Conservation (phyloP, 2,888 invertebrate species). For the Drosophila quinaria region DNA sequence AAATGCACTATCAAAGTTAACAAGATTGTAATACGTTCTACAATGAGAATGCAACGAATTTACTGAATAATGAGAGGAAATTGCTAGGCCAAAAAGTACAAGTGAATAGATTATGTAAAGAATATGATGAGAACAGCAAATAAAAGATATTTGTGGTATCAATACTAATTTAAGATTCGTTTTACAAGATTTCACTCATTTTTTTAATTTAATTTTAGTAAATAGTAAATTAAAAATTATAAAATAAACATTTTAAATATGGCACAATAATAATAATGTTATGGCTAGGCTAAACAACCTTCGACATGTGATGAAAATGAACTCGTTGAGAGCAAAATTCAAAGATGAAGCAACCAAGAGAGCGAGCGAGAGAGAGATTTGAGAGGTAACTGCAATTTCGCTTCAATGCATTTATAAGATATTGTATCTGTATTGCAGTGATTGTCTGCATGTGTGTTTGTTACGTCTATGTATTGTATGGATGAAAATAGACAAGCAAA, state of each 20-base stretch:
- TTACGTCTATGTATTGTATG: slow-evolving; percentile 18
- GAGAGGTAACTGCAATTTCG: slow-evolving; percentile 69
- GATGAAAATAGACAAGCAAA: slow-evolving; percentile 47
- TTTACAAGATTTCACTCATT: background rate
- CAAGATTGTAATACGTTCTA: slow-evolving; percentile 25
- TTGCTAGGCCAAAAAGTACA: background rate
- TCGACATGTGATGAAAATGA: slow-evolving; percentile 32
- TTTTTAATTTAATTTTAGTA: background rate
- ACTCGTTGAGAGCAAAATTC: slow-evolving; percentile 39
- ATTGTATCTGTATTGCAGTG: slow-evolving; percentile 65
- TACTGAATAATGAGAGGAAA: slow-evolving; percentile 9
- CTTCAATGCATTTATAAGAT: slow-evolving; percentile 78
- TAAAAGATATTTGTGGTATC: background rate
- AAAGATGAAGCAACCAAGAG: slow-evolving; percentile 26
- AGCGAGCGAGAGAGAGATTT: slow-evolving; percentile 31
- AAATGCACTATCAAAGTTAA: slow-evolving; percentile 39
- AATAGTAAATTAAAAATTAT: background rate
- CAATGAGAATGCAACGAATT: slow-evolving; percentile 12
- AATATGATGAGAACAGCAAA: background rate
- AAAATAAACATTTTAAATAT: background rate
- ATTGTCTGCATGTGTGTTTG: slow-evolving; percentile 37
- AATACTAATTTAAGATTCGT: background rate
- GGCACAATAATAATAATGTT: background rate
- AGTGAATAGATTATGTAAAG: background rate
- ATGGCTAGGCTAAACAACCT: slow-evolving; percentile 42